A percentile compares a stretch with the other conserved stretches of the same genome.
Evolutionary conservation across 64 coral and sea anemone species (phyloP).

Genomic region (Trachythela sp.): DNA sequence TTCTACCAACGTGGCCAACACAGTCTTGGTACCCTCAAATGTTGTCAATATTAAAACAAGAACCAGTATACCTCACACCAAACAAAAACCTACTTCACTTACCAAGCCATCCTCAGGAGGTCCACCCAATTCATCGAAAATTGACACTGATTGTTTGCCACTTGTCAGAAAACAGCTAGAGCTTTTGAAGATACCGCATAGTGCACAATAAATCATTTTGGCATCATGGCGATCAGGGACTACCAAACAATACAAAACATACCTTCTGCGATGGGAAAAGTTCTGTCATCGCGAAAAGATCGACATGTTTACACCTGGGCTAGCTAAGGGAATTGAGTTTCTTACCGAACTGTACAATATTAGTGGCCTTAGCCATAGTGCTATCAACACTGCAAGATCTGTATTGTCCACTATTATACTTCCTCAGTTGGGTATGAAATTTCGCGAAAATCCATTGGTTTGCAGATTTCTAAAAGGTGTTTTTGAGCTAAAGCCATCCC

Average conservation of each 20-base stretch:
- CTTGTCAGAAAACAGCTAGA: neutral
- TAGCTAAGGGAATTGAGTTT: neutral
- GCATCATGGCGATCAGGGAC: neutral
- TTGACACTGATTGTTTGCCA: neutral
- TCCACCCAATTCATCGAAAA: neutral
- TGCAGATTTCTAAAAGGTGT: constrained; percentile 30
- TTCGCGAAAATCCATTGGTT: constrained; percentile 38
- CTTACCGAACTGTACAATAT: neutral
- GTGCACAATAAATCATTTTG: neutral
- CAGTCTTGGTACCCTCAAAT: constrained; percentile 37
- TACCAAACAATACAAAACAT: neutral
- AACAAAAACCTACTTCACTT: neutral
- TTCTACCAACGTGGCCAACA: constrained; percentile 33
- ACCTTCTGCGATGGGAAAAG: neutral
- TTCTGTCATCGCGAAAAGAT: neutral
- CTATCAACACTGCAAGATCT: neutral
- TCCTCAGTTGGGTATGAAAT: neutral
- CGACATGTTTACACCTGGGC: neutral
- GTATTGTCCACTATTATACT: neutral
- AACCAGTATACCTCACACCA: constrained; percentile 20
- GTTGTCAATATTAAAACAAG: neutral
- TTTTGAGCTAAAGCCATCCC: constrained; percentile 17
- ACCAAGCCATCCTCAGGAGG: neutral
- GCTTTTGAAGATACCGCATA: neutral
- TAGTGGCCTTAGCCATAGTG: neutral